Evolutionary conservation across 2,888 invertebrate genomes (phyloP).

Genomic region (Melolontha melolontha): DNA sequence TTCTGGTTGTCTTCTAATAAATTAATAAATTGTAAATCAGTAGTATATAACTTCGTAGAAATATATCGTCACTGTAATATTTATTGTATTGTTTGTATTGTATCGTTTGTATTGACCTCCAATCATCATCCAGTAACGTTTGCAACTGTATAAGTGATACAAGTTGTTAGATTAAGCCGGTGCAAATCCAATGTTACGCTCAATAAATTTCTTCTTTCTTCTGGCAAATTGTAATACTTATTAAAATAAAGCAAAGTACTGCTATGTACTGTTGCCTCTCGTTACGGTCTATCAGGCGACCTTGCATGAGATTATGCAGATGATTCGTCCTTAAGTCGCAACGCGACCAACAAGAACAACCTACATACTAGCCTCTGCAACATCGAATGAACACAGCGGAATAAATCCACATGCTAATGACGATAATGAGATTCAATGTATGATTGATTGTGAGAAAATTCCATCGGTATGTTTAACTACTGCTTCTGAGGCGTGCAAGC

Average conservation of each 20-base stretch:
- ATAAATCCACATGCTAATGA: slow-evolving; percentile 1
- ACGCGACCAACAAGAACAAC: too few relatives aligned
- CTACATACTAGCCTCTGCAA: neutral
- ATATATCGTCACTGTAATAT: too few relatives aligned
- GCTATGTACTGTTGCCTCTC: neutral
- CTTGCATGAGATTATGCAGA: slow-evolving; percentile 32
- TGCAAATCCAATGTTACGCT: neutral
- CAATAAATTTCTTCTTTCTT: slow-evolving; percentile 12
- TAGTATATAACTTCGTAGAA: too few relatives aligned
- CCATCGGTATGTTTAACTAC: too few relatives aligned
- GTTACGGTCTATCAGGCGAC: slow-evolving; percentile 25
- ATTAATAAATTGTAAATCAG: too few relatives aligned
- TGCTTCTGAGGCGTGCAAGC: too few relatives aligned
- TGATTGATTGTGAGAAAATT: slow-evolving; percentile 32
- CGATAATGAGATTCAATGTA: slow-evolving; percentile 21
- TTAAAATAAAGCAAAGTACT: slow-evolving; percentile 1
- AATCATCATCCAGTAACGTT: neutral
- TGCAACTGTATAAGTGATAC: neutral
- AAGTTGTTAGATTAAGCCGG: neutral
- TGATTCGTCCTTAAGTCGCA: neutral
- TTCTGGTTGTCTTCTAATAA: too few relatives aligned
- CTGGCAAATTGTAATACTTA: slow-evolving; percentile 21
- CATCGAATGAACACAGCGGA: slow-evolving; percentile 7
- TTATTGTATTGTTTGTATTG: too few relatives aligned
- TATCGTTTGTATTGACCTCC: neutral